These are phyloP conservation scores for Odontamblyopus lacepedii DNA, from an alignment of 2,797 vertebrate genomes.

Conservation along the genomic window DNA sequence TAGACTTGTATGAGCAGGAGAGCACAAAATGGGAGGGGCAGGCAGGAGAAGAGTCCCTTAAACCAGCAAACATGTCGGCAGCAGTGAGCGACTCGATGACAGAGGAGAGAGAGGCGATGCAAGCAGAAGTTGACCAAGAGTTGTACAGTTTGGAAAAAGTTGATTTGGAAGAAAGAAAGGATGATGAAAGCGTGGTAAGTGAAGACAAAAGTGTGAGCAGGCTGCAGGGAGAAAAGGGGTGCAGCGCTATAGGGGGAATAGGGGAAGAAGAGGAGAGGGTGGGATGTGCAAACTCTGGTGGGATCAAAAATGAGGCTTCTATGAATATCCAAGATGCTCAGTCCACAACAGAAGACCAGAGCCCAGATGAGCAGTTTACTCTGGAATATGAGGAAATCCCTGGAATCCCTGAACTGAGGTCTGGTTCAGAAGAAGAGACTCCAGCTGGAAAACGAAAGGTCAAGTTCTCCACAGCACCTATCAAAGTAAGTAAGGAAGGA, in stretches of 20 bases:
- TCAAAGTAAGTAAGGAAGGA: constrained; percentile 81
- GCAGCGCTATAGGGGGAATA: background rate
- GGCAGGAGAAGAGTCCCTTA: constrained; percentile 17
- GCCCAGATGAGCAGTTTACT: constrained; percentile 17
- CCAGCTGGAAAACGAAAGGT: constrained; percentile 72
- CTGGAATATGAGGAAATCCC: constrained; percentile 81
- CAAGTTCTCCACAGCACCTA: constrained; percentile 86
- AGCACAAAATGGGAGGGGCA: constrained; percentile 51
- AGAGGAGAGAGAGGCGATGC: constrained; percentile 16
- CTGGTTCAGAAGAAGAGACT: constrained; percentile 59
- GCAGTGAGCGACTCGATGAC: constrained; percentile 36
- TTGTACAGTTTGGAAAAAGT: constrained; percentile 2
- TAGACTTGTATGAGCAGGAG: constrained; percentile 62
- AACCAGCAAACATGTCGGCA: constrained; percentile 34
- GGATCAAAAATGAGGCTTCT: constrained; percentile 84
- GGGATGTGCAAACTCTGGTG: constrained; percentile 57
- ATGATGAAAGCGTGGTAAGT: background rate
- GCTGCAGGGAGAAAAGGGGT: too few species aligned
- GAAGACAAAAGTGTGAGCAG: background rate
- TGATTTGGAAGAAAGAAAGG: constrained; percentile 4
- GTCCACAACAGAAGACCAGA: constrained; percentile 40
- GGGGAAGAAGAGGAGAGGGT: constrained; percentile 55
- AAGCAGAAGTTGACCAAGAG: constrained; percentile 29
- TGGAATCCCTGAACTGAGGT: constrained; percentile 79
- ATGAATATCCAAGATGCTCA: constrained; percentile 72